Percentiles rank a stretch among this genome's conserved stretches.
phyloP scores from a whole-genome alignment of 2,797 vertebrate species.

The Lacerta bilineata region DNA sequence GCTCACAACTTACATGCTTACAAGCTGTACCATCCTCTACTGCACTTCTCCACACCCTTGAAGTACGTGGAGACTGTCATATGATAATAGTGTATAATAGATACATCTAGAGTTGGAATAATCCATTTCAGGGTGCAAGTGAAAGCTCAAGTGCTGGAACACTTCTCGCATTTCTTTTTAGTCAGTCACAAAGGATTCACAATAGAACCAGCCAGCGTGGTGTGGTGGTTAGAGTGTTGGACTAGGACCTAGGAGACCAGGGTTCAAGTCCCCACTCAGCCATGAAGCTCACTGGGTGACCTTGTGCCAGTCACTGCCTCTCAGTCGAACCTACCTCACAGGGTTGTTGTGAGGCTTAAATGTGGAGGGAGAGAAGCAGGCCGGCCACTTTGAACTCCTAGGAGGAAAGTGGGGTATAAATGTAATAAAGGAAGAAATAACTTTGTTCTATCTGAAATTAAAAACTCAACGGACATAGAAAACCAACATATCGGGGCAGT shows the following conservation, averaged over 20 bases:
- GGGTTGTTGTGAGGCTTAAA: too few species aligned
- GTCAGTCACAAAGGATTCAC: not conserved
- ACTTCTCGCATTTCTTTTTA: not conserved
- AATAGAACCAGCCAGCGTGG: too few species aligned
- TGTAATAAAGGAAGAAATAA: too few species aligned
- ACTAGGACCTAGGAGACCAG: too few species aligned
- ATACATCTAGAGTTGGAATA: not conserved
- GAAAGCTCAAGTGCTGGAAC: not conserved
- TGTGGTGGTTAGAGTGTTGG: too few species aligned
- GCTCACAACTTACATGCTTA: not conserved
- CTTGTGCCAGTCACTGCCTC: too few species aligned
- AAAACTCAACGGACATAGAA: not conserved
- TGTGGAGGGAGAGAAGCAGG: too few species aligned
- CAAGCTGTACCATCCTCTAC: not conserved
- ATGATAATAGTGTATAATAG: not conserved
- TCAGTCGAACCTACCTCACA: too few species aligned
- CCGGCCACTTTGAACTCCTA: too few species aligned
- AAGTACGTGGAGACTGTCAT: not conserved
- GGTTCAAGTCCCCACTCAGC: too few species aligned
- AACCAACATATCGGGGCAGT: not conserved
- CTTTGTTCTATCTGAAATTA: not conserved
- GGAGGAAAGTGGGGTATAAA: too few species aligned
- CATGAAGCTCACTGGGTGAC: too few species aligned
- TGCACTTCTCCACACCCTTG: not conserved
- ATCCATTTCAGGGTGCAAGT: not conserved